phyloP scores from a whole-genome alignment of 2,888 invertebrate species.

The Megamerina dolium region DNA sequence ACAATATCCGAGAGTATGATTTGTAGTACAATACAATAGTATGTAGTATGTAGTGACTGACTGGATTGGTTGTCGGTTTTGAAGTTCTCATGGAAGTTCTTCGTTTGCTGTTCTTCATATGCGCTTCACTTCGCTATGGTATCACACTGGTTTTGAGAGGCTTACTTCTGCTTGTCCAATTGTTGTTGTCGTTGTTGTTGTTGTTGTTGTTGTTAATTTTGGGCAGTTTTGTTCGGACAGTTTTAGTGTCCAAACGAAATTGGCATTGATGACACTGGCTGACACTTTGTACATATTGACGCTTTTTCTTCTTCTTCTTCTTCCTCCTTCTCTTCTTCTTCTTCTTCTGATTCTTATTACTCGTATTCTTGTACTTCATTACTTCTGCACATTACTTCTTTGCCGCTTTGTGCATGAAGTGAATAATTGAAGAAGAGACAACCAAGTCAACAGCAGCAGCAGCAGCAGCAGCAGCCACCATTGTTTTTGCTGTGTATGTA shows the following conservation, averaged over 20 bases:
- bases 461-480: too few relatives aligned
- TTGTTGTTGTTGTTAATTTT: not conserved
- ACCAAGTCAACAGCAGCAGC: not conserved
- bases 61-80: too few relatives aligned
- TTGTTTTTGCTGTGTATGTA: too few relatives aligned
- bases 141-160: not conserved
- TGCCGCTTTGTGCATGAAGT: slow-evolving; percentile 16
- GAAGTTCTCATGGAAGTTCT: too few relatives aligned
- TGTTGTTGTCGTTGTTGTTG: not conserved
- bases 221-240: not conserved
- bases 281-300: too few relatives aligned
- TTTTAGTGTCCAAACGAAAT: not conserved
- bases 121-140: not conserved
- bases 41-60: too few relatives aligned
- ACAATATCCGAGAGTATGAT: too few relatives aligned
- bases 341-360: slow-evolving; percentile 8
- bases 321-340: slow-evolving; percentile 13
- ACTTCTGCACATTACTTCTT: too few relatives aligned
- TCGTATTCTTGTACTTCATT: too few relatives aligned
- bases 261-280: slow-evolving; percentile 5
- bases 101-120: not conserved
- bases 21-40: too few relatives aligned
- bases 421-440: slow-evolving; percentile 19
- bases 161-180: not conserved
- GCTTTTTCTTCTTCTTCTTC: slow-evolving; percentile 9